A percentile compares a stretch with the other conserved stretches of the same genome.
phyloP scores from a whole-genome alignment of 2,113 vertebrate genomes.

The Agelaius tricolor region DNA sequence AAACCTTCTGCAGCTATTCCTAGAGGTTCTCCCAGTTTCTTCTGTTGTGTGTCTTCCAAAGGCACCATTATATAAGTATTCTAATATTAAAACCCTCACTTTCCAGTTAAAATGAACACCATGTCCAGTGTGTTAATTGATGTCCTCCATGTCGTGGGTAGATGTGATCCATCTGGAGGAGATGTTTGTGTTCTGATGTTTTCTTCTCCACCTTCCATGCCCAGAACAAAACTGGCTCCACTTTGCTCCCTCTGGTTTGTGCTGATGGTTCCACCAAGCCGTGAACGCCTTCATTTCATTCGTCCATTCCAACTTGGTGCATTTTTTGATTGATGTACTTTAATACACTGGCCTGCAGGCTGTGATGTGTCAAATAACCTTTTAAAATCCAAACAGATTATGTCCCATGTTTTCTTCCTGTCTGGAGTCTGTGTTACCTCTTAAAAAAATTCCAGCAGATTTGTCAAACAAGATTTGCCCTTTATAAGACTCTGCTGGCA shows the following conservation, averaged over 20 bases:
- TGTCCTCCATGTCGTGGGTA: neutral
- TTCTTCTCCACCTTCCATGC: neutral
- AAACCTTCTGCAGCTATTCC: neutral
- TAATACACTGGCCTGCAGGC: neutral
- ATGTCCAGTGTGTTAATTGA: neutral
- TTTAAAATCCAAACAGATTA: constrained; percentile 40
- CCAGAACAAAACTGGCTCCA: neutral
- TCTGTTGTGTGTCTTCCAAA: neutral
- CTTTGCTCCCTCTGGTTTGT: neutral
- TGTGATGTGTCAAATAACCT: constrained; percentile 58
- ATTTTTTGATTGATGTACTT: constrained; percentile 2
- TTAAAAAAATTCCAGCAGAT: constrained; percentile 42
- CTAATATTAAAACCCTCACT: neutral
- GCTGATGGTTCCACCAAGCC: neutral
- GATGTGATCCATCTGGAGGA: neutral
- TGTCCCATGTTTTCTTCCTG: constrained; percentile 44
- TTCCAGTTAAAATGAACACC: neutral
- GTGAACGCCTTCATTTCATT: neutral
- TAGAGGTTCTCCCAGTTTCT: neutral
- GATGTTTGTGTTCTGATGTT: neutral
- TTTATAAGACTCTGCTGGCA: constrained; percentile 22
- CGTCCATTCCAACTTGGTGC: neutral
- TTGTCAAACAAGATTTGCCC: constrained; percentile 49
- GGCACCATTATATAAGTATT: neutral
- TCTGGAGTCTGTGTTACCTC: constrained; percentile 52